Evolutionary conservation across 2,113 vertebrate genomes (phyloP), one percentile per base, ranked within the genome.

Genomic region (Mola mola): DNA sequence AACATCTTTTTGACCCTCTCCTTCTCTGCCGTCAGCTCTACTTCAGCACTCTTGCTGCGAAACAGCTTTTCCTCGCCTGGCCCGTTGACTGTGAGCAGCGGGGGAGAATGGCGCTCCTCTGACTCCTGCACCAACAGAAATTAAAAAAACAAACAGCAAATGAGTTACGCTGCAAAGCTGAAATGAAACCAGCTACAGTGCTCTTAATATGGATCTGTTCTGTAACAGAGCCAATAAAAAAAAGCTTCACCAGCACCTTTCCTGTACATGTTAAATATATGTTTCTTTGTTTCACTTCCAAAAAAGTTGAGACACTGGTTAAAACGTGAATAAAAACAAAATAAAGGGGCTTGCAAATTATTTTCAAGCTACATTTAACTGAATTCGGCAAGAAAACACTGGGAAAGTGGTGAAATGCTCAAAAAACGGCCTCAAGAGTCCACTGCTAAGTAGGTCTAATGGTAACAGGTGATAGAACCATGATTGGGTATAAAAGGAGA

Each of bases 1-100:
- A 95, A 83, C 94, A 98, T 97, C 92, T 98, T 98, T 88, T 95
- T 96, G 38, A 98, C 93, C 40, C 93, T 75, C 81, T 98, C 95
- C 40, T 95, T 94, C 77, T 98, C 95, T 0, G 87, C 87, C 0
- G 89, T 89, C 8, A 93, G 90, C 49, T 96, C 94, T 38, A 94
- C 90, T 1, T 98, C 96, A 0, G 96, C 94, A 1, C 95, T 98
- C 75, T 95, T 95, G 81, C 96, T 98, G 17, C 95, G 93, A 78
- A 95, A 95, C 1, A 97, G 76, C 43, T 98, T 98, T 0, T 98
- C 96, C 40, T 98, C 96, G 0, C 91, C 94, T 0, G 96, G 95
- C 4, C 95, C 96, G 0, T 98, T 98, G 53, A 95, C 86, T 12
- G 86, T 81, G 40, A 92, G 88, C 72, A 91, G 84, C 0, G 91